Percentiles rank a stretch among this genome's conserved stretches.
Evolutionary conservation across 2,797 vertebrate species (phyloP).

Genomic region (Pampus argenteus): DNA sequence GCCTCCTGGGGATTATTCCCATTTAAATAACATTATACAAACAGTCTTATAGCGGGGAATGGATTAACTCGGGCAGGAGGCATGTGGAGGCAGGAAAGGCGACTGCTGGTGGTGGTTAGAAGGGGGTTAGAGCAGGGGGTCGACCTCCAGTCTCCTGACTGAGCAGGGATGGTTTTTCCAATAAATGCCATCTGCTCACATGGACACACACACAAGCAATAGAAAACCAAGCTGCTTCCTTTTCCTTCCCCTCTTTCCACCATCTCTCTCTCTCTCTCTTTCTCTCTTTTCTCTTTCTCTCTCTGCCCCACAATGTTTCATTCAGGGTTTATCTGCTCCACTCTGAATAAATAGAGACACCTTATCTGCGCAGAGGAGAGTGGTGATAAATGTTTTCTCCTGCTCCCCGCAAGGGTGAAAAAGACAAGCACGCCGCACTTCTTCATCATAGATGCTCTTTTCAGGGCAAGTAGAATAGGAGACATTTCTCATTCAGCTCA

Average conservation of each 20-base stretch:
- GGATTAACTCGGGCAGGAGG: slow-evolving; percentile 72
- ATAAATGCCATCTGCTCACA: slow-evolving; percentile 79
- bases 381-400: slow-evolving; percentile 82
- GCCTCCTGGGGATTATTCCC: slow-evolving; percentile 74
- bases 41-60: slow-evolving; percentile 67
- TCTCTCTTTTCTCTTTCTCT: slow-evolving; percentile 30
- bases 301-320: slow-evolving; percentile 75
- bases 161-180: slow-evolving; percentile 54
- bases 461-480: slow-evolving; percentile 55
- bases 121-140: slow-evolving; percentile 63
- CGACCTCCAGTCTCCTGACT: slow-evolving; percentile 60
- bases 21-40: slow-evolving; percentile 82
- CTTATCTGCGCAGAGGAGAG: slow-evolving; percentile 82
- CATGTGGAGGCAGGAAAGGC: slow-evolving; percentile 59
- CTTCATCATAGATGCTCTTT: slow-evolving; percentile 78
- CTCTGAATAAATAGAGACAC: slow-evolving; percentile 84
- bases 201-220: slow-evolving; percentile 67
- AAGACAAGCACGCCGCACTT: slow-evolving; percentile 74
- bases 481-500: slow-evolving; percentile 72
- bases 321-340: slow-evolving; percentile 81
- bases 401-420: slow-evolving; percentile 75
- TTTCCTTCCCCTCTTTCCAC: slow-evolving; percentile 27
- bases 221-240: slow-evolving; percentile 59
- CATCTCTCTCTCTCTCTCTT: slow-evolving; percentile 14
- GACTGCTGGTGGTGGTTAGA: slow-evolving; percentile 51